These are phyloP conservation scores for Nebria ingens DNA, from an alignment of 1,140 invertebrate species.

Conservation along the genomic window DNA sequence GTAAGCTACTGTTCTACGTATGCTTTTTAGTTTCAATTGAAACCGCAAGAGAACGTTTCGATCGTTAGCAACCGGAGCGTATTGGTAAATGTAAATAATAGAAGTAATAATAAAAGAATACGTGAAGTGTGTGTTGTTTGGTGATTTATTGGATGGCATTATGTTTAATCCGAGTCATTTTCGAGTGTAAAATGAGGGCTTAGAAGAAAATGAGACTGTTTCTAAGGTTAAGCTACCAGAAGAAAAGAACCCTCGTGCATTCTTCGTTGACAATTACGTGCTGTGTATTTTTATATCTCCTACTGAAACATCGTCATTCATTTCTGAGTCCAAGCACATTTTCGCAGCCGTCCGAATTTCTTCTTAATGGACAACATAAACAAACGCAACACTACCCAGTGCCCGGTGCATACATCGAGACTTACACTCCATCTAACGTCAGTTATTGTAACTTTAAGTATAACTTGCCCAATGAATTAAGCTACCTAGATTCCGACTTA, in stretches of 20 bases:
- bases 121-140: neutral
- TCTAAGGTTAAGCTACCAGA: neutral
- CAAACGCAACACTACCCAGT: neutral
- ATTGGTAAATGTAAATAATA: neutral
- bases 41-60: neutral
- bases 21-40: neutral
- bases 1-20: no score
- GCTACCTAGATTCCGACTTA: slow-evolving; percentile 38
- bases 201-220: neutral
- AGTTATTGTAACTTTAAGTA: slow-evolving; percentile 54
- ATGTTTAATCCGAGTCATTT: neutral
- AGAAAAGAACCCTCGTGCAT: slow-evolving; percentile 1
- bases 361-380: neutral
- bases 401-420: slow-evolving; percentile 43
- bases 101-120: neutral
- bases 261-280: neutral
- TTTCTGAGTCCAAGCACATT: neutral
- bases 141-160: no score
- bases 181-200: neutral
- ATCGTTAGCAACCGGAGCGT: neutral
- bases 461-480: slow-evolving; percentile 42
- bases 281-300: neutral
- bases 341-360: neutral
- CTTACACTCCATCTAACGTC: slow-evolving; percentile 37
- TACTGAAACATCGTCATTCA: neutral